Conservation (phyloP, 2,113 vertebrate species). For the Crocuta crocuta region DNA sequence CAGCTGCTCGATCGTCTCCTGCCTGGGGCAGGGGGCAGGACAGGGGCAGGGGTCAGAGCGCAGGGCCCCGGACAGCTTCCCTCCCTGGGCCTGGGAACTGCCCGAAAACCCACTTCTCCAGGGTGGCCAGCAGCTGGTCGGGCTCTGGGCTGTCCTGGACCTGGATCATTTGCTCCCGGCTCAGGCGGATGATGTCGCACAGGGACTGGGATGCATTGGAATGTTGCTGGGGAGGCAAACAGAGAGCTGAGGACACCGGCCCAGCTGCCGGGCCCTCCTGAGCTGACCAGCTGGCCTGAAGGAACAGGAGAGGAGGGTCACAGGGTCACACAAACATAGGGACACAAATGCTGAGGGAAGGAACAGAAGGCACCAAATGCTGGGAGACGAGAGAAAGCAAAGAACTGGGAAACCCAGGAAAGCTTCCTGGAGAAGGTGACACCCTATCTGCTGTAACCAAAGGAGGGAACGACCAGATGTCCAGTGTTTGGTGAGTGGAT, state of each 20-base stretch:
- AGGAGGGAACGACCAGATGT: fast-evolving
- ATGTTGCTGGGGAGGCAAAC: conserved; percentile 83
- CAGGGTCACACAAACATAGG: background rate
- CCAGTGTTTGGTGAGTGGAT: fast-evolving
- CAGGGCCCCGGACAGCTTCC: background rate
- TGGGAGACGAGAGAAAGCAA: background rate
- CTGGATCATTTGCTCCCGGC: conserved; percentile 87
- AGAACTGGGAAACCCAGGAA: background rate
- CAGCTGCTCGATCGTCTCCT: conserved; percentile 87
- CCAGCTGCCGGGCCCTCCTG: fast-evolving
- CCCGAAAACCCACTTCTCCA: conserved; percentile 84
- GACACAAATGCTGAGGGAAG: background rate
- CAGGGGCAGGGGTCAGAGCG: background rate
- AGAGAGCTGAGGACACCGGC: background rate
- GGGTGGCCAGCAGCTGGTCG: conserved; percentile 84
- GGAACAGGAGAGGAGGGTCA: background rate
- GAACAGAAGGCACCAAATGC: background rate
- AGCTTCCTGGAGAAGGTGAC: background rate
- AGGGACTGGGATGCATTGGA: conserved; percentile 87
- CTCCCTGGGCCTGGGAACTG: background rate
- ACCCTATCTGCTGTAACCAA: fast-evolving
- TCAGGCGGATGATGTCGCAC: conserved; percentile 87
- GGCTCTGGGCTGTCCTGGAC: conserved; percentile 85
- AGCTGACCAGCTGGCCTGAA: no score
- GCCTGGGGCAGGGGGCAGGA: conserved; percentile 64